Evolutionary conservation across 2,113 vertebrate species (phyloP), one percentile per base, ranked within the genome.

Genomic region (Tichodroma muraria): DNA sequence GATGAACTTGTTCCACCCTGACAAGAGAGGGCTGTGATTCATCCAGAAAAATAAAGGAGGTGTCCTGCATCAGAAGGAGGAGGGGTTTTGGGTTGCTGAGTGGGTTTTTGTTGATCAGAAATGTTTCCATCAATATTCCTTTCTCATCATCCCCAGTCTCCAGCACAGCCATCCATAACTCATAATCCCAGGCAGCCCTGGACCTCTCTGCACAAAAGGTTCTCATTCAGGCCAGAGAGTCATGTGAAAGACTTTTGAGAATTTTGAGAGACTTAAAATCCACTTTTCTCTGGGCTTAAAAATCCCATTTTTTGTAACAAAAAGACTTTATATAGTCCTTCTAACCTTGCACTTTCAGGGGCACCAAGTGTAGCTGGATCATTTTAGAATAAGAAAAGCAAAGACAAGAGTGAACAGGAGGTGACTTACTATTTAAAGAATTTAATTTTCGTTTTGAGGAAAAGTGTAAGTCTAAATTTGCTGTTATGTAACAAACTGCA

Each of bases 401-500:
- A 52, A 88, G 59, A 68, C 54, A 65, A 53, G 68, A 84, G 65
- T 50, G n/a, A 76, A 72, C 50, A 76, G 83, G 85, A 96, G 79
- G 78, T 65, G 79, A 47, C 60, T 89, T 86, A 15, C 88, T 92
- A 72, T 90, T 93, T 90, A 85, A 94, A 95, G 85, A 84, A 92
- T 89, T 94, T 90, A 22, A 68, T 95, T 95, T 93, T 88, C 61
- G 2, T 90, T 92, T 85, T 66, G 84, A 97, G 78, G 66, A 78
- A 77, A 92, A 90, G 64, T 88, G 57, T 89, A 84, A 88, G 65
- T 69, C 53, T 89, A 75, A 76, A 89, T 95, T 88, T 80, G 60
- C 80, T 96, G 92, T 96, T 95, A 91, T 20, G 63, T 85, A 96
- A 97, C 88, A 94, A 87, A 81, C 60, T 84, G 63, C 80, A 73